These are phyloP conservation scores for Hemicrepidius hirtus DNA, from an alignment of 2,888 invertebrate species.

Conservation along the genomic window DNA sequence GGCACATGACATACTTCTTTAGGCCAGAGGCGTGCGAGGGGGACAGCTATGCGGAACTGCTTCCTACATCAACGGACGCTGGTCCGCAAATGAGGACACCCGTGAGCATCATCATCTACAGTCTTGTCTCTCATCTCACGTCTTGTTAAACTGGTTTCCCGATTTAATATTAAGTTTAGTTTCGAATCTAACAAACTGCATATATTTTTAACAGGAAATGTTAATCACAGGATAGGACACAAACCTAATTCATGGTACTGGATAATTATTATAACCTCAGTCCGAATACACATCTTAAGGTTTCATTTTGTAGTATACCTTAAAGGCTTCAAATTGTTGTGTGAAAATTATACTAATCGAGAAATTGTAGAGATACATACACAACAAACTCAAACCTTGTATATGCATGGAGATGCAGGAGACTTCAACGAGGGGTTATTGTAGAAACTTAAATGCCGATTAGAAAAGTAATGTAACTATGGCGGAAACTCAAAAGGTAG, in stretches of 20 bases:
- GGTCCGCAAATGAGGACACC: slow-evolving; percentile 68
- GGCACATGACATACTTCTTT: slow-evolving; percentile 68
- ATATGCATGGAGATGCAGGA: too few relatives aligned
- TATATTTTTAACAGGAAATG: not conserved
- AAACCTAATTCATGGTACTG: slow-evolving; percentile 24
- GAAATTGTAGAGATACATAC: too few relatives aligned
- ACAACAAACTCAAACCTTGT: too few relatives aligned
- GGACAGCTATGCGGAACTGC: slow-evolving; percentile 68
- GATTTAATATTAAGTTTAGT: slow-evolving; percentile 39
- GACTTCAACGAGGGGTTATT: too few relatives aligned
- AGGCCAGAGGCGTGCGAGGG: slow-evolving; percentile 56
- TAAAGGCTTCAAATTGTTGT: too few relatives aligned
- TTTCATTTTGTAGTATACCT: too few relatives aligned
- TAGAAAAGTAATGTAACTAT: too few relatives aligned
- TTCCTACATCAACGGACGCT: slow-evolving; percentile 70
- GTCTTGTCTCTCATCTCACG: slow-evolving; percentile 52
- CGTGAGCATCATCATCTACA: slow-evolving; percentile 56
- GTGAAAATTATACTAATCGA: too few relatives aligned
- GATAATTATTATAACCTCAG: not conserved
- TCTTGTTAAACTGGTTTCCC: slow-evolving; percentile 49
- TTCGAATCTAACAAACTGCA: not conserved
- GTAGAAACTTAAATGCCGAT: too few relatives aligned
- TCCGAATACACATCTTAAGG: too few relatives aligned
- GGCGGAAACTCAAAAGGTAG: too few relatives aligned
- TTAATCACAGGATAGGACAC: not conserved